phyloP scores from a whole-genome alignment of 2,113 vertebrate species.

The Nyctibius bracteatus region DNA sequence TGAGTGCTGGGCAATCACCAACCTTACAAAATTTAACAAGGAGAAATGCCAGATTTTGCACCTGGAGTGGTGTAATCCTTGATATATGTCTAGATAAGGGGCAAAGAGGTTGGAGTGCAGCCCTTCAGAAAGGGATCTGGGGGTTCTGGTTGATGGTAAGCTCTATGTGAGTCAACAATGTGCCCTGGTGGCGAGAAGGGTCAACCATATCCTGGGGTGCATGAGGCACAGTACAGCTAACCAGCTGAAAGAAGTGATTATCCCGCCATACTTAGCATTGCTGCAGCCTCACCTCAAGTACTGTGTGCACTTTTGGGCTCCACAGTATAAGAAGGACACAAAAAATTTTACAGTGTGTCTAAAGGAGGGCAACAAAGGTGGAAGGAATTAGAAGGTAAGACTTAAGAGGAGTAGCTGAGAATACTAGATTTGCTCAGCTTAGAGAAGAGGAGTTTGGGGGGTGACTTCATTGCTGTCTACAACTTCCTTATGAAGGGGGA shows the following conservation, averaged over 20 bases:
- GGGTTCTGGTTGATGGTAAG: neutral
- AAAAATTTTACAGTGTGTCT: neutral
- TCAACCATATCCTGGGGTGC: rapidly evolving
- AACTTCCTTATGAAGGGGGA: neutral
- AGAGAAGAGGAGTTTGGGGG: neutral
- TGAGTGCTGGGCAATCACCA: neutral
- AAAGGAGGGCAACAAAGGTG: neutral
- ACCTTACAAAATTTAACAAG: neutral
- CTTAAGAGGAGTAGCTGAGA: neutral
- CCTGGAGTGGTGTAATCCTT: neutral
- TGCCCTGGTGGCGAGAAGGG: neutral
- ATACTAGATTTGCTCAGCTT: neutral
- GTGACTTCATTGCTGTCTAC: neutral
- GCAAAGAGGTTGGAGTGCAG: neutral
- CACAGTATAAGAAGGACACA: neutral
- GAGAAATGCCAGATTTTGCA: neutral
- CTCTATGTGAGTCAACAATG: neutral
- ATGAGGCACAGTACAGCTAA: neutral
- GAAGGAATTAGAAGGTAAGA: neutral
- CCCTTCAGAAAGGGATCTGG: neutral
- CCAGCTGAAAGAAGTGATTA: neutral
- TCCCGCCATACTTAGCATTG: neutral
- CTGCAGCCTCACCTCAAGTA: neutral
- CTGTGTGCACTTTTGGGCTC: neutral
- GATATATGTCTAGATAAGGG: neutral